phyloP scores from a whole-genome alignment of 2,113 vertebrate species.

The Burhinus oedicnemus region DNA sequence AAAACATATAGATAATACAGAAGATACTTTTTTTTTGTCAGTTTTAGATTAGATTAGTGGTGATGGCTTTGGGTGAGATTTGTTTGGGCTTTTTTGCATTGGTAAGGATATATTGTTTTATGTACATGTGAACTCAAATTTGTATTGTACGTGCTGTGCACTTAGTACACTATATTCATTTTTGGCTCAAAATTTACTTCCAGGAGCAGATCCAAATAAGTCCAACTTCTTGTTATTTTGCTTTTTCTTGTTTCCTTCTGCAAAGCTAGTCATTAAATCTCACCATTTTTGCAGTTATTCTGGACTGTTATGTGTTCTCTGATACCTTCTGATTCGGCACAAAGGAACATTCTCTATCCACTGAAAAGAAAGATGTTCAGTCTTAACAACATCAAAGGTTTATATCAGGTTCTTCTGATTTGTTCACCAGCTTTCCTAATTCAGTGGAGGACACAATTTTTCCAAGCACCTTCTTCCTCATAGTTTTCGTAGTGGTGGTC shows the following conservation, averaged over 20 bases:
- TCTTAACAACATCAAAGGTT: background rate
- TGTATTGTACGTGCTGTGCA: background rate
- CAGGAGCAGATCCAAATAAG: conserved; percentile 23
- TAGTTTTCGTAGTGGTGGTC: rapidly evolving
- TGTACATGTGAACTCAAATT: background rate
- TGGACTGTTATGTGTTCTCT: background rate
- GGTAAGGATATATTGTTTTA: background rate
- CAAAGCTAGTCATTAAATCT: background rate
- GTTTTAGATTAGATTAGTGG: background rate
- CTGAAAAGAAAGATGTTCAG: background rate
- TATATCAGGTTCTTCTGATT: background rate
- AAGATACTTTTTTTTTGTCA: background rate
- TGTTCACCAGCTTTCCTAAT: background rate
- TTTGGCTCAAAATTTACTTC: conserved; percentile 6
- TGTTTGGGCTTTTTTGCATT: background rate
- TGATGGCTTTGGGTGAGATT: background rate
- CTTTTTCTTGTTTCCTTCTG: background rate
- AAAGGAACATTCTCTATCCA: background rate
- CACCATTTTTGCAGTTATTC: background rate
- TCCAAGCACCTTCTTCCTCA: background rate
- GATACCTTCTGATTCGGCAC: background rate
- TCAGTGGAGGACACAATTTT: background rate
- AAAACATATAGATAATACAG: background rate
- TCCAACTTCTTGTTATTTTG: background rate
- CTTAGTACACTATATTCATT: background rate